Evolutionary conservation across 2,113 vertebrate genomes (phyloP).

Genomic region (Ptilorrhoa leucosticta): DNA sequence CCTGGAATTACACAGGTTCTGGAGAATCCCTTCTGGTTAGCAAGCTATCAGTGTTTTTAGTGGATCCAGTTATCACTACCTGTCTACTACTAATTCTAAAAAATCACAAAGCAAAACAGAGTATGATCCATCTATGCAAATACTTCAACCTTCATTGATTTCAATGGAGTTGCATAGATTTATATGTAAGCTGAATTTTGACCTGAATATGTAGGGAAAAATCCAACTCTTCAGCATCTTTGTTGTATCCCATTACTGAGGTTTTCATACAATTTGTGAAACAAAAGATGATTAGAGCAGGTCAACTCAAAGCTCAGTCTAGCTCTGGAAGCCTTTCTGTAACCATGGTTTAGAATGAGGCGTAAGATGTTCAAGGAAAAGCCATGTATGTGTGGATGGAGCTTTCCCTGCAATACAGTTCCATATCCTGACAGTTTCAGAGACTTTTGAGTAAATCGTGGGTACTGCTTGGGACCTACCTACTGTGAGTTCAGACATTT

Average conservation of each 20-base stretch:
- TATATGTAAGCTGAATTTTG: neutral
- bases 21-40: neutral
- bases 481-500: neutral
- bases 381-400: rapidly evolving
- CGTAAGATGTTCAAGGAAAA: neutral
- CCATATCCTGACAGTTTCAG: neutral
- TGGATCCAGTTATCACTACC: neutral
- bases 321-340: neutral
- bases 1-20: neutral
- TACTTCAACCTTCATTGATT: neutral
- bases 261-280: neutral
- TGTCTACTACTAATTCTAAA: neutral
- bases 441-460: neutral
- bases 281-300: neutral
- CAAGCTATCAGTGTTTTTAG: neutral
- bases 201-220: neutral
- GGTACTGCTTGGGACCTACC: neutral
- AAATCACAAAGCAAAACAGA: neutral
- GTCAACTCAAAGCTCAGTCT: neutral
- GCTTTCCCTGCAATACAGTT: neutral
- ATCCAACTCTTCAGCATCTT: neutral
- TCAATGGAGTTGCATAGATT: neutral
- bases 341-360: neutral
- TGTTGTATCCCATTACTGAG: neutral
- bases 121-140: neutral